phyloP scores from a whole-genome alignment of 2,113 vertebrate species.

The Sula dactylatra region DNA sequence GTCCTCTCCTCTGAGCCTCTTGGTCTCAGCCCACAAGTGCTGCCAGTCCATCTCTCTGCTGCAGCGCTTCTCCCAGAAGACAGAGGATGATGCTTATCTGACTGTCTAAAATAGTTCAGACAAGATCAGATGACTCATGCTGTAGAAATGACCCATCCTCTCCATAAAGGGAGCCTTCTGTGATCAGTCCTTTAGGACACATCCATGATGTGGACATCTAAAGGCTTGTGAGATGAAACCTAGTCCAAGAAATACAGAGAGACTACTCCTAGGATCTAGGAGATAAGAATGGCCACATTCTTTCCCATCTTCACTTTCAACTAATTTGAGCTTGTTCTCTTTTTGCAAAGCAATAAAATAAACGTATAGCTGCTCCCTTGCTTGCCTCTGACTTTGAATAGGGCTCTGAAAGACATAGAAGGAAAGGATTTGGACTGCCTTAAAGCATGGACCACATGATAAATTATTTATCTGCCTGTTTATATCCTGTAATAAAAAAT shows the following conservation, averaged over 20 bases:
- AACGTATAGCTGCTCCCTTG: neutral
- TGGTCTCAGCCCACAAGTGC: neutral
- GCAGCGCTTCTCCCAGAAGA: neutral
- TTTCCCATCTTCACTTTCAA: neutral
- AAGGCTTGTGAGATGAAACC: neutral
- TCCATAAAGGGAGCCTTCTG: neutral
- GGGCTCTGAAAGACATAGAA: neutral
- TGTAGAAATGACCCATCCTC: neutral
- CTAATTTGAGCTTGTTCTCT: neutral
- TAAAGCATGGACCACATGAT: neutral
- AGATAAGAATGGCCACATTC: neutral
- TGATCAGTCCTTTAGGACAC: neutral
- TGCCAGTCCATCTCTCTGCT: neutral
- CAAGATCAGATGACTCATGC: neutral
- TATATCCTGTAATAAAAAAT: conserved; percentile 36
- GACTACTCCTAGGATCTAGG: neutral
- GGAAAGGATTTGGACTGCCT: neutral
- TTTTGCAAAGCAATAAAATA: neutral
- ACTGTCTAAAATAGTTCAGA: neutral
- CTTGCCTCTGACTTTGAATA: neutral
- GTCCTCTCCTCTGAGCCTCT: neutral
- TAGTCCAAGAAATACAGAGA: neutral
- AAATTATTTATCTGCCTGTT: conserved; percentile 46
- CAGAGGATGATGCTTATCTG: neutral
- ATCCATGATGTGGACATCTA: neutral